Conservation (phyloP, 1,140 invertebrate species). For the Diorhabda elongata region DNA sequence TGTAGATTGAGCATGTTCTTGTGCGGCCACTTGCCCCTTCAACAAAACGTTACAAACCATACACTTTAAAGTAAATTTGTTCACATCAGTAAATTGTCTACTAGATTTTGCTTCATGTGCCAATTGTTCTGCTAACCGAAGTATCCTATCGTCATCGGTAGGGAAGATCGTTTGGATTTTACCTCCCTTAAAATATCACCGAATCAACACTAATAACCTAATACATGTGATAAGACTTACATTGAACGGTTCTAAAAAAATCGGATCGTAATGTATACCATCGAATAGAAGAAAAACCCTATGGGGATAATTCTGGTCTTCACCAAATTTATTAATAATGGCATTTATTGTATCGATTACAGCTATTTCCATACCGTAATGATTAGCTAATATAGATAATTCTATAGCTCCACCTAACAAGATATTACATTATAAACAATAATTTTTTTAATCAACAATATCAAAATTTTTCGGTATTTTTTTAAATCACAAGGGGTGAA, state of each 20-base stretch:
- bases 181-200: constrained; percentile 51
- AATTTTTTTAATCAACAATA: neutral
- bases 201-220: neutral
- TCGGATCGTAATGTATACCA: constrained; percentile 93
- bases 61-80: constrained; percentile 82
- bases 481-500: too few species aligned
- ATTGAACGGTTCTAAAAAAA: constrained; percentile 75
- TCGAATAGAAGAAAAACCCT: constrained; percentile 91
- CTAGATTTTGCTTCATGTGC: constrained; percentile 82
- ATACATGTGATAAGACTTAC: constrained; percentile 40
- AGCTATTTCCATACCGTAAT: constrained; percentile 88
- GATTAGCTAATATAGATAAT: constrained; percentile 80
- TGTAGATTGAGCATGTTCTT: constrained; percentile 78
- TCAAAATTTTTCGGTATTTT: too few species aligned
- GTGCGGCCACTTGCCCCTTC: constrained; percentile 73
- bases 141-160: constrained; percentile 64
- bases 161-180: constrained; percentile 77
- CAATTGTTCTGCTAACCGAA: constrained; percentile 75
- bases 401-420: constrained; percentile 76
- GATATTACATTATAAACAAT: neutral
- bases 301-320: constrained; percentile 80
- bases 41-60: constrained; percentile 70
- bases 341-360: constrained; percentile 88
- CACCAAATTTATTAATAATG: constrained; percentile 89
- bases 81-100: constrained; percentile 84